These are phyloP conservation scores for Triplophysa tibetana DNA, from an alignment of 2,113 vertebrate genomes.

Conservation along the genomic window DNA sequence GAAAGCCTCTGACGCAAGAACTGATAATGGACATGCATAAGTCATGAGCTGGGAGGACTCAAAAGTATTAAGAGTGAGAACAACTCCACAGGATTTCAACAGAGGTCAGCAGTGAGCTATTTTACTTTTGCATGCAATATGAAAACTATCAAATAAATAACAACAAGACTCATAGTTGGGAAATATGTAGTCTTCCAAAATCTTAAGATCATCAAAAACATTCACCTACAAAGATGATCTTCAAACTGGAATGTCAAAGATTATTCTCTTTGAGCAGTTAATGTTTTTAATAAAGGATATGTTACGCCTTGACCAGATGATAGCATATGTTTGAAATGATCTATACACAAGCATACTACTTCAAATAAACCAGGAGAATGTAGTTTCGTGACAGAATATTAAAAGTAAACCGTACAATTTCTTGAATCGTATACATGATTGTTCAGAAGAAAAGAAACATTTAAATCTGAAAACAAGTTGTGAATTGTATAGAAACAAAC, in stretches of 20 bases:
- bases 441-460: not conserved
- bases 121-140: no score
- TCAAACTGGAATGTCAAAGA: no score
- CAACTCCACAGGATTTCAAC: not conserved
- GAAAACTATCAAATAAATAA: no score
- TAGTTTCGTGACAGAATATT: not conserved
- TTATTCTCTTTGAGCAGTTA: no score
- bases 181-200: no score
- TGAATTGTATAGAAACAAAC: no score
- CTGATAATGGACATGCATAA: not conserved
- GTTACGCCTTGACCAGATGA: not conserved
- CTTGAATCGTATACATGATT: not conserved
- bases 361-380: not conserved
- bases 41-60: not conserved
- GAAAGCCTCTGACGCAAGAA: conserved; percentile 7
- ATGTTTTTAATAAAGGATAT: not conserved
- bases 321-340: not conserved
- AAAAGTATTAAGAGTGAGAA: not conserved
- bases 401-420: not conserved
- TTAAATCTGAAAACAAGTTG: not conserved
- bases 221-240: no score
- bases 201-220: no score
- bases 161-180: no score
- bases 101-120: conserved; percentile 5
- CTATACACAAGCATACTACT: not conserved